Evolutionary conservation across 2,888 invertebrate species (phyloP).

Genomic region (Chrysodeixis includens): DNA sequence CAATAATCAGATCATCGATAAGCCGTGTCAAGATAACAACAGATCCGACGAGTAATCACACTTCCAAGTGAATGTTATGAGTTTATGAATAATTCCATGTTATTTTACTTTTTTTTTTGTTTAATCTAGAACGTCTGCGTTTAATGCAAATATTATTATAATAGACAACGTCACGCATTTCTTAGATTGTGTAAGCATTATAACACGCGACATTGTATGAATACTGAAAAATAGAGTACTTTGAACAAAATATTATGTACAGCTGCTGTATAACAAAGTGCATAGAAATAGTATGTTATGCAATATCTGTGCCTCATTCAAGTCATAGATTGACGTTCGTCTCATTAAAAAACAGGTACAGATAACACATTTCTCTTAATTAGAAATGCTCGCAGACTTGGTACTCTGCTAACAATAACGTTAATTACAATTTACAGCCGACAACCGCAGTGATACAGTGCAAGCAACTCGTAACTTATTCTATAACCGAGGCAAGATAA

Average conservation of each 20-base stretch:
- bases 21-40: constrained; percentile 28
- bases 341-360: constrained; percentile 23
- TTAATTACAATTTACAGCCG: constrained; percentile 48
- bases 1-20: constrained; percentile 20
- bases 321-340: constrained; percentile 18
- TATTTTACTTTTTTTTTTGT: neutral
- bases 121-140: neutral
- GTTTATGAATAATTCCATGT: neutral
- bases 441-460: constrained; percentile 28
- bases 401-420: constrained; percentile 31
- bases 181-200: constrained; percentile 19
- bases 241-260: constrained; percentile 32
- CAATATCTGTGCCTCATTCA: constrained; percentile 13
- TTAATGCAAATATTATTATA: constrained; percentile 37
- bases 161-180: constrained; percentile 25
- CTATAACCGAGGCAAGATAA: constrained; percentile 47
- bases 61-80: neutral
- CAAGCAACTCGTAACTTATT: constrained; percentile 47
- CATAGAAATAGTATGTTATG: constrained; percentile 13
- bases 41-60: constrained; percentile 25
- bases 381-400: constrained; percentile 15
- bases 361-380: constrained; percentile 35
- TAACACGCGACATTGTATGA: constrained; percentile 28
- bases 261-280: constrained; percentile 11
- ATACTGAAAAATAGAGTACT: constrained; percentile 25